Evolutionary conservation across 2,888 invertebrate genomes (phyloP), one percentile per base, ranked within the genome.

Genomic region (Heliconius aoede): DNA sequence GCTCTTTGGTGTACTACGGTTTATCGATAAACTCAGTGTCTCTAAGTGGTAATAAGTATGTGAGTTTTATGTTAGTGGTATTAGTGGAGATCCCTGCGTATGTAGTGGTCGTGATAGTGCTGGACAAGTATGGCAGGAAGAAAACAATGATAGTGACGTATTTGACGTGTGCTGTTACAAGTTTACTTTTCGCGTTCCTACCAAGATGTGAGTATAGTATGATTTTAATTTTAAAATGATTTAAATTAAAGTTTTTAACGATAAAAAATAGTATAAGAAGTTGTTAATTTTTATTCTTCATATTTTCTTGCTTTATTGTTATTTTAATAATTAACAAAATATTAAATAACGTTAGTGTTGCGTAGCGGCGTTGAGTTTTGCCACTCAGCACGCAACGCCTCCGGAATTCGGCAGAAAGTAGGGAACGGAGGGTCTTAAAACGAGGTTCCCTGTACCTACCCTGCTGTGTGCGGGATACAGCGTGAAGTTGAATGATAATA

Each of bases 1-100:
- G 97, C 84, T 96, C 97, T 0, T 95, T 97, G 77, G 96, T 97
- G 4, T 98, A 97, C 86, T 97, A 97, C 82, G 98, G 98, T 0
- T 86, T 98, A 61, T 97, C 97, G 0, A 94, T 98, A 76, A 97
- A 97, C 88, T 96, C 97, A 0, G 97, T 97, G 11, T 95, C 96
- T 0, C 89, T 98, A 76, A 95, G 96, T 81, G 97, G 96, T 18
- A 96, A 97, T 85, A 96, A 95, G 85, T 97, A 97, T 85, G 88
- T 97, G 46, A 97, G 97, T 87, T 98, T 97, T 84, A 96, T 97
- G 84, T 91, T 86, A 88, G 95, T 88, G 91, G 96, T 88, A 86
- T 89, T 89, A 40, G 95, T 97, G 36, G 97, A 97, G 87, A 96
- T 97, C 76, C 97, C 97, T 0, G 97, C 96, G 1, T 97, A 97